Base-by-base conservation (phyloP, 2,797 vertebrate species). In the Sparidentex hasta region DNA sequence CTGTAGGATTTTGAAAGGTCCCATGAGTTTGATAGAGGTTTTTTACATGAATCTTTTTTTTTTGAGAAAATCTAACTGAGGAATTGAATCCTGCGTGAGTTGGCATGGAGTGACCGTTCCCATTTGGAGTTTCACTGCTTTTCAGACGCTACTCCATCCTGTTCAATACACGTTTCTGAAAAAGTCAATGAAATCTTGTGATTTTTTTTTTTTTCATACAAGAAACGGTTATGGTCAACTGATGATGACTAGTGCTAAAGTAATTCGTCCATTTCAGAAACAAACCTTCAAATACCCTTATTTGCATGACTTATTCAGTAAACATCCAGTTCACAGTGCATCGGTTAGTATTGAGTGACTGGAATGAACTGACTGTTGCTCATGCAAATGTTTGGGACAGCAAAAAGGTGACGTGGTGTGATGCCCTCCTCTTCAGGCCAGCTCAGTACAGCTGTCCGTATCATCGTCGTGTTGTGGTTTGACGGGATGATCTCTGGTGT, bases 341-440 rank as follows among this genome's bases (percentile, higher is more conserved):
- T 29, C 0, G 4, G 66, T 25, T 66, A 54, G 17, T 13, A 3
- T 25, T 38, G 69, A 74, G 73, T 12, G 71, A 52, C 71, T 79
- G 52, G 38, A 72, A 63, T 68, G 44, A 38, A 59, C n/a, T 11
- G 43, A 61, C 18, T 38, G 13, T 55, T 59, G 23, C 56, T 82
- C 67, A 82, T 71, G 65, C 55, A 47, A 55, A 62, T 68, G 62
- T 74, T 63, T 64, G 68, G 73, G 65, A 65, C 47, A 54, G 4
- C 14, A 61, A 14, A 74, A 65, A 65, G 62, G 46, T 50, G 41
- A 33, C 9, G 14, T 64, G 69, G 20, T 72, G 58, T 25, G 23
- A 65, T 20, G 58, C 38, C 62, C 41, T 52, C 56, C 43, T 70
- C 50, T 51, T 62, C n/a, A 20, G n/a, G 44, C 21, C 3, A 20